phyloP scores from a whole-genome alignment of 2,113 vertebrate genomes.

The Progne subis region DNA sequence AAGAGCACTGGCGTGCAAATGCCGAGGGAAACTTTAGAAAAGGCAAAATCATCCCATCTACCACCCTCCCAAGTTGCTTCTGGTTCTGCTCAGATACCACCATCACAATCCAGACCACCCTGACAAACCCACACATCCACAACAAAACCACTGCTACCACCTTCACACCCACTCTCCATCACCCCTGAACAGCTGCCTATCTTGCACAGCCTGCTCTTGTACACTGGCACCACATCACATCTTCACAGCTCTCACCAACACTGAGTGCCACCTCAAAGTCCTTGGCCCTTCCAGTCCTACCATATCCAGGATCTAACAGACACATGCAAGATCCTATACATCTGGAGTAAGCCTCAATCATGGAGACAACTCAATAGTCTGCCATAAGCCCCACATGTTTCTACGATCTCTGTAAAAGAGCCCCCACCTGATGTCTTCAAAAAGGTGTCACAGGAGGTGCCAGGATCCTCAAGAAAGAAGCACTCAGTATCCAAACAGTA shows the following conservation, averaged over 20 bases:
- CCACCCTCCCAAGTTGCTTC: not conserved
- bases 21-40: not conserved
- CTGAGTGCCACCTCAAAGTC: not conserved
- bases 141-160: not conserved
- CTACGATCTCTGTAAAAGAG: not conserved
- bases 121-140: rapidly evolving
- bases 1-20: not conserved
- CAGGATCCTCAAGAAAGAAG: not conserved
- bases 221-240: not conserved
- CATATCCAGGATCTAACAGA: not conserved
- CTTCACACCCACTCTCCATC: not conserved
- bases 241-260: not conserved
- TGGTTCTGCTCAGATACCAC: not conserved
- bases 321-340: not conserved
- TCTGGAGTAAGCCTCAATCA: not conserved
- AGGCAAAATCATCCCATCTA: not conserved
- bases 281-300: not conserved
- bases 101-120: not conserved
- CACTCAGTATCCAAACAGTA: not conserved
- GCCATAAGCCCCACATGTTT: not conserved
- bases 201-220: not conserved
- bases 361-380: not conserved
- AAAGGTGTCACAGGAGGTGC: not conserved
- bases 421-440: not conserved
- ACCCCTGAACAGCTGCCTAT: rapidly evolving